Evolutionary conservation across 2,113 vertebrate genomes (phyloP), one percentile per base, ranked within the genome.

Genomic region (Pipa parva): DNA sequence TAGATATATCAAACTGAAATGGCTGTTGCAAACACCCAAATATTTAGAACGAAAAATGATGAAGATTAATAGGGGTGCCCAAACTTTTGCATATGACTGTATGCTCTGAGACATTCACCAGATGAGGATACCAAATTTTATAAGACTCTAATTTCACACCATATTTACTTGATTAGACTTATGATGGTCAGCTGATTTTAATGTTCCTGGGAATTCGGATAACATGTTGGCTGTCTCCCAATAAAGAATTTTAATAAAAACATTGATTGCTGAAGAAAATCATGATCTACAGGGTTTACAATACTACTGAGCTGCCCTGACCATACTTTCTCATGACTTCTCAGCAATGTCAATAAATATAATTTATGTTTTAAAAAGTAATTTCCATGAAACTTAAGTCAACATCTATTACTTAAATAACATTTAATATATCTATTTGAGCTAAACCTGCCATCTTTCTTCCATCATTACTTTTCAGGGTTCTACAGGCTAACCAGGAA

Each of bases 161-260:
- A 56, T 18, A 56, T 29, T 31, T 36, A 36, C 39, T 54, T 65
- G 63, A 46, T 29, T 65, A 65, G 56, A 18, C 63, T 56, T 65
- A 18, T 25, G 52, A 24, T 21, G 25, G 37, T 57, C 52, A 65
- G 45, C 56, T 57, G 52, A 57, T 57, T 56, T 48, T 22, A 57
- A 57, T 57, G 52, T 45, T 20, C 39, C 17, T 13, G n/a, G 37
- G 37, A 57, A 57, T 65, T 4, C 25, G 29, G 22, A 46, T 10
- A 22, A 65, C 24, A 55, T 18, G 37, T 33, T 65, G 52, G 63
- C 52, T 31, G 18, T 4, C 22, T 57, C 13, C 63, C 51, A 70
- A 24, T 18, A 12, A 42, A 51, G 15, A 42, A 42, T 2, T 15
- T 42, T n/a, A 42, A 39, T 62, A 50, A 26, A 31, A 39, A 33